phyloP scores from a whole-genome alignment of 2,888 invertebrate genomes.

The Strigamia maritima region DNA sequence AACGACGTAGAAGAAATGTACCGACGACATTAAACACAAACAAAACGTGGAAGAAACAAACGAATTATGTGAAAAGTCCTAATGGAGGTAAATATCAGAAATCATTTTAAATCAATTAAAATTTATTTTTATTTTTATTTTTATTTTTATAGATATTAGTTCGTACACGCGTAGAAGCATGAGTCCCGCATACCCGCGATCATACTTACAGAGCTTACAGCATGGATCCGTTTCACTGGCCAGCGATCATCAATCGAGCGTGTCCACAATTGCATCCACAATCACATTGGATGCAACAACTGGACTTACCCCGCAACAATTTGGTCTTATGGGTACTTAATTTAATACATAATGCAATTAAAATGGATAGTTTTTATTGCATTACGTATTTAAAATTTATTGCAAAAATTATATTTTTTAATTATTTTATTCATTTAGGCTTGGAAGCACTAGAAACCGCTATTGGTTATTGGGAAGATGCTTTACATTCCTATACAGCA shows the following conservation, averaged over 20 bases:
- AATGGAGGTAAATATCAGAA: background rate
- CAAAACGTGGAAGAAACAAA: background rate
- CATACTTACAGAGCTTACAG: background rate
- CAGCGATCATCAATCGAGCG: conserved; percentile 45
- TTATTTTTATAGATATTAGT: background rate
- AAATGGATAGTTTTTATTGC: too few species aligned
- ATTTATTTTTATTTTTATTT: too few species aligned
- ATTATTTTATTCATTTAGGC: conserved; percentile 56
- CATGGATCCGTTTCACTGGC: conserved; percentile 45
- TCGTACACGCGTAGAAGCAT: background rate
- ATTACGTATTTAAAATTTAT: too few species aligned
- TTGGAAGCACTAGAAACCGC: conserved; percentile 90
- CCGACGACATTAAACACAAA: background rate
- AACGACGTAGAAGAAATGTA: background rate
- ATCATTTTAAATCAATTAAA: background rate
- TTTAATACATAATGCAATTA: too few species aligned
- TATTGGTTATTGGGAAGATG: conserved; percentile 93
- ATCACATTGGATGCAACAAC: conserved; percentile 55
- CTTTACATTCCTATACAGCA: conserved; percentile 67
- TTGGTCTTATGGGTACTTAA: conserved; percentile 75
- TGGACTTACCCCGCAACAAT: conserved; percentile 76
- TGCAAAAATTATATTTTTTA: too few species aligned
- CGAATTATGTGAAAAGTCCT: background rate
- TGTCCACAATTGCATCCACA: conserved; percentile 49
- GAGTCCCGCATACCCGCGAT: conserved; percentile 38